A percentile compares a stretch with the other conserved stretches of the same genome.
phyloP scores from a whole-genome alignment of 2,888 invertebrate species.

The Fragum fragum region DNA sequence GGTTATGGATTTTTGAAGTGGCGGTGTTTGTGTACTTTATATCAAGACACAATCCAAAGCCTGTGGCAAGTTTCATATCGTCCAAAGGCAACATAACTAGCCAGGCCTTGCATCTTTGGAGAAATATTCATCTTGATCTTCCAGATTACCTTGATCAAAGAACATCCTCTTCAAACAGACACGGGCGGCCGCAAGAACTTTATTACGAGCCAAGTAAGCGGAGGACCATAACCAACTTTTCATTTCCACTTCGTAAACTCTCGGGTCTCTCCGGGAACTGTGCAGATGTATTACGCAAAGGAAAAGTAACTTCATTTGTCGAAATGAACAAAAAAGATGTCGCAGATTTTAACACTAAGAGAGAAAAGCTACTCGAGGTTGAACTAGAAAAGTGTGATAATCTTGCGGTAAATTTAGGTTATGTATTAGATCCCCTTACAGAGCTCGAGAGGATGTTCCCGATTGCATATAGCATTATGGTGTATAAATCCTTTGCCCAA shows the following conservation, averaged over 20 bases:
- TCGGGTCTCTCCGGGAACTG: conserved; percentile 17
- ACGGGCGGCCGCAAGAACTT: conserved; percentile 7
- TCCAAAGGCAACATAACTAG: background rate
- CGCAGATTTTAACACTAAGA: background rate
- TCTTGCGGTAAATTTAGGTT: conserved; percentile 36
- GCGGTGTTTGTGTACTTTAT: background rate
- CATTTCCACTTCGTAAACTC: background rate
- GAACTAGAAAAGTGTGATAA: background rate
- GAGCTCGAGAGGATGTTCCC: conserved; percentile 70
- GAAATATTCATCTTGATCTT: background rate
- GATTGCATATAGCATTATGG: conserved; percentile 76
- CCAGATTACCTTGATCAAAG: background rate
- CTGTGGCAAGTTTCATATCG: background rate
- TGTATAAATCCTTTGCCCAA: conserved; percentile 72
- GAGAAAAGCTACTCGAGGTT: background rate
- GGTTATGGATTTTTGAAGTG: background rate
- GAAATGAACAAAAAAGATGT: conserved; percentile 2
- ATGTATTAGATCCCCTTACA: conserved; percentile 55
- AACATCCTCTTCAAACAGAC: background rate
- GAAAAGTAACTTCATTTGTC: background rate
- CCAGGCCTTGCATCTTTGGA: background rate
- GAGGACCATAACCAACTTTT: background rate
- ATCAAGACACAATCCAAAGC: background rate
- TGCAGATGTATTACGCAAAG: background rate
- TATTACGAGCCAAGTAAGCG: background rate